Evolutionary conservation across 2,113 vertebrate species (phyloP).

Genomic region (Xyrauchen texanus): DNA sequence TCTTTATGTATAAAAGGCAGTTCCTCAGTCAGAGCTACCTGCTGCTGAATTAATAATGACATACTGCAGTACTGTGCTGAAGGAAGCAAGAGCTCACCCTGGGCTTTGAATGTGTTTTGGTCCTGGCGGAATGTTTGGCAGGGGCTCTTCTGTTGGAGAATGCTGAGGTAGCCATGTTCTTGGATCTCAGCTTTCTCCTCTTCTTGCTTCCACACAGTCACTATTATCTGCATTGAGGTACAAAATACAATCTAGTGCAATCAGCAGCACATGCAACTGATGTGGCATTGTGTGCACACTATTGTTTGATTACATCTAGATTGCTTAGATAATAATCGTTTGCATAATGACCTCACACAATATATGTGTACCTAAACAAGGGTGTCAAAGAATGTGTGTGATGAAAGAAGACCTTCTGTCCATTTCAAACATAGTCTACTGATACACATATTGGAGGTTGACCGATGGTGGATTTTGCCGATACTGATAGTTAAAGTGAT

Average conservation of each 20-base stretch:
- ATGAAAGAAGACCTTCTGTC: too few species aligned
- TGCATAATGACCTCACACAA: neutral
- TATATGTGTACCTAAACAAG: neutral
- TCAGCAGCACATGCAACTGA: neutral
- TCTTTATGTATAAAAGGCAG: too few species aligned
- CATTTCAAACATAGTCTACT: too few species aligned
- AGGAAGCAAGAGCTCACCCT: slow-evolving; percentile 70
- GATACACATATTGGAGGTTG: too few species aligned
- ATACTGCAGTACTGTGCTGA: neutral
- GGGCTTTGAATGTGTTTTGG: slow-evolving; percentile 82
- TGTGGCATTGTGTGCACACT: neutral
- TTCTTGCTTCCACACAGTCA: slow-evolving; percentile 84
- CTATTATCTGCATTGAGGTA: slow-evolving; percentile 74
- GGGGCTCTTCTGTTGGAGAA: slow-evolving; percentile 82
- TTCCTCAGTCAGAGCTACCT: too few species aligned
- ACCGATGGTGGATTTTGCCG: too few species aligned
- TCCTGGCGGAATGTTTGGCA: slow-evolving; percentile 81
- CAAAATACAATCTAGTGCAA: slow-evolving; percentile 8
- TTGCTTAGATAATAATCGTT: too few species aligned
- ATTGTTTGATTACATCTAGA: neutral
- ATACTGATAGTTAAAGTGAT: too few species aligned
- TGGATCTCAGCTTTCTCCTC: slow-evolving; percentile 78
- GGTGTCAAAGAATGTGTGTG: too few species aligned
- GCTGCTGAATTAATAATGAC: neutral
- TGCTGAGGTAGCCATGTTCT: slow-evolving; percentile 81